phyloP scores from a whole-genome alignment of 2,797 vertebrate species.

The Sebastes iracundus region DNA sequence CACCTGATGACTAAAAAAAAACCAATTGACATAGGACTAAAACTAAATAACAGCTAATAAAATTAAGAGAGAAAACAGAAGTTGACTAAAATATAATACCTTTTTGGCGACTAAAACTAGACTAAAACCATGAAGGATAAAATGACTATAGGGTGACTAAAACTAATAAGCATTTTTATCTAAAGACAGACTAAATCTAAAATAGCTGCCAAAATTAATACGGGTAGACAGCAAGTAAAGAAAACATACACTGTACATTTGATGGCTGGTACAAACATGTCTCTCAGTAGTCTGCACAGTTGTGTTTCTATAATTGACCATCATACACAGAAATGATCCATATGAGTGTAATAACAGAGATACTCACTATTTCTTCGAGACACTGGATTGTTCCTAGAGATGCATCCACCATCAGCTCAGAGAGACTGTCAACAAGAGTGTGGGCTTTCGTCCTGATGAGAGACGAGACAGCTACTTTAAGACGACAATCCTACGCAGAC shows the following conservation, averaged over 20 bases:
- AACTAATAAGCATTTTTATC: not conserved
- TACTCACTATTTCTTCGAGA: slow-evolving; percentile 96
- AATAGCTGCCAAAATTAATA: not conserved
- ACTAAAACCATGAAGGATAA: not conserved
- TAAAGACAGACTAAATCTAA: no score
- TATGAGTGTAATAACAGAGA: not conserved
- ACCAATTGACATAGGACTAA: no score
- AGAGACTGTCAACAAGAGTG: slow-evolving; percentile 89
- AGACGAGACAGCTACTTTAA: not conserved
- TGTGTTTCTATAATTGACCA: not conserved
- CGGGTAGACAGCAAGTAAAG: fast-evolving
- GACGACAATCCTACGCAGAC: not conserved
- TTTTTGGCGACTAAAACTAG: no score
- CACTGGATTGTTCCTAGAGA: slow-evolving; percentile 91
- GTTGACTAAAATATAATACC: no score
- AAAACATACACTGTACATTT: not conserved
- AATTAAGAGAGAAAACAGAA: no score
- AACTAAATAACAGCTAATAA: no score
- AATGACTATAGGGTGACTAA: not conserved
- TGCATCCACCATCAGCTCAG: slow-evolving; percentile 90
- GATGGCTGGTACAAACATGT: not conserved
- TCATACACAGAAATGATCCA: not conserved
- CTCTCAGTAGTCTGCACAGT: not conserved
- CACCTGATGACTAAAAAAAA: no score
- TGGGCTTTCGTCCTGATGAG: slow-evolving; percentile 87